Percentiles rank a stretch among this genome's conserved stretches.
These are phyloP conservation scores for Chromis chromis DNA, from an alignment of 2,797 vertebrate species.

Conservation along the genomic window DNA sequence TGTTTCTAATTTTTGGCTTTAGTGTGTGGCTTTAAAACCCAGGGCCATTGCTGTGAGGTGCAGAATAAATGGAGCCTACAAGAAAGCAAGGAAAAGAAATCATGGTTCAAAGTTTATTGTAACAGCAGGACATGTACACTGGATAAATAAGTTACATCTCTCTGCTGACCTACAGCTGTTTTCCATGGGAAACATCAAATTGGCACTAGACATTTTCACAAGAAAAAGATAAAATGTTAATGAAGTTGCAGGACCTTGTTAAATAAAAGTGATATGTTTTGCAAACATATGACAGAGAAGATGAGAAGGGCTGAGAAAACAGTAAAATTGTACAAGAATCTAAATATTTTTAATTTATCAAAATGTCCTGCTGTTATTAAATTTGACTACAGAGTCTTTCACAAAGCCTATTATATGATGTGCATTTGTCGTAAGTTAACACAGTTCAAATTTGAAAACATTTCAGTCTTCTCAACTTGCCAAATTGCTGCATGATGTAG, in stretches of 20 bases:
- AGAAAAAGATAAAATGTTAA: not conserved
- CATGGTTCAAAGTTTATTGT: constrained; percentile 59
- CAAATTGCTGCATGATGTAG: not conserved
- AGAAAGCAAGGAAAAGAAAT: not conserved
- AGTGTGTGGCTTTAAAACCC: no score
- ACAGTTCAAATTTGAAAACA: no score
- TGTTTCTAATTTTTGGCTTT: no score
- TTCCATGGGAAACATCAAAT: constrained; percentile 77
- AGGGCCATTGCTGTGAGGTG: not conserved
- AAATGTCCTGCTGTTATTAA: no score
- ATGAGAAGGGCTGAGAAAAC: no score
- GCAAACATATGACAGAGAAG: constrained; percentile 6
- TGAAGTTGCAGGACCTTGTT: not conserved
- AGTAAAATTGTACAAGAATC: no score
- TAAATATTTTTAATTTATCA: no score
- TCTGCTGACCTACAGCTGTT: constrained; percentile 33
- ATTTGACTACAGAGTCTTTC: no score
- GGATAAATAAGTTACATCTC: constrained; percentile 5
- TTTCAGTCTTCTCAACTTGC: no score
- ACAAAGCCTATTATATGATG: no score
- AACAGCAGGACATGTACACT: constrained; percentile 19
- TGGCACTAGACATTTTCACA: constrained; percentile 1
- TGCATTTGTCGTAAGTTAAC: no score
- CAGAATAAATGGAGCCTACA: not conserved
- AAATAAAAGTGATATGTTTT: not conserved